Percentiles rank a stretch among this genome's conserved stretches.
phyloP scores from a whole-genome alignment of 2,797 vertebrate species.

The Falco columbarius region DNA sequence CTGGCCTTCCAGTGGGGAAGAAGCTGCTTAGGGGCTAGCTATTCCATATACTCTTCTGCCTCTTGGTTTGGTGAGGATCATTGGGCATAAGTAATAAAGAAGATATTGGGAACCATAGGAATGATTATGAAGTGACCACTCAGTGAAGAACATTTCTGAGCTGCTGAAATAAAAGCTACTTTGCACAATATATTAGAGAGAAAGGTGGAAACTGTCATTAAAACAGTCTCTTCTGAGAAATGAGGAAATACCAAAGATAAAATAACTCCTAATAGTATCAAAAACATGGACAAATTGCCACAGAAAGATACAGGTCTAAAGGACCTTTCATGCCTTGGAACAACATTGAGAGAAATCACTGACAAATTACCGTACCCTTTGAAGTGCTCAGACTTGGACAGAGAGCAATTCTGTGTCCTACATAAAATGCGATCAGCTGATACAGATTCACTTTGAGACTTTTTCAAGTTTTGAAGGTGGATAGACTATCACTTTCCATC shows the following conservation, averaged over 20 bases:
- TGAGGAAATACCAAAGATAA: neutral
- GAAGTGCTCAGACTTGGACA: neutral
- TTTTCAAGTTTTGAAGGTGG: neutral
- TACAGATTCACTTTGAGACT: neutral
- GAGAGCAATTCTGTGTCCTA: neutral
- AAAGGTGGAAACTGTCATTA: neutral
- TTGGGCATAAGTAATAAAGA: neutral
- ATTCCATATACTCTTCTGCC: neutral
- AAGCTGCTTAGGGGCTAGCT: neutral
- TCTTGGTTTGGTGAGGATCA: constrained; percentile 24
- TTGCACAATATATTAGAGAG: neutral
- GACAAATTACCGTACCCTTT: neutral
- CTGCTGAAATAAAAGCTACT: neutral
- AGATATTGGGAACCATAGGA: neutral
- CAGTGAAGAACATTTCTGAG: neutral
- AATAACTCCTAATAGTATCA: neutral
- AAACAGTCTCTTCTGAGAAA: neutral
- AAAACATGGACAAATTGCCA: neutral
- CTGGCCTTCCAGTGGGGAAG: neutral
- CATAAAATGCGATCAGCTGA: neutral
- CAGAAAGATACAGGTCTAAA: neutral
- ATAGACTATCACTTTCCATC: neutral
- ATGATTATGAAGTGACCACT: neutral
- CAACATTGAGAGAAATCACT: neutral
- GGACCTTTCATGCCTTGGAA: neutral